phyloP scores from a whole-genome alignment of 2,888 invertebrate species.

The Rhingia campestris region DNA sequence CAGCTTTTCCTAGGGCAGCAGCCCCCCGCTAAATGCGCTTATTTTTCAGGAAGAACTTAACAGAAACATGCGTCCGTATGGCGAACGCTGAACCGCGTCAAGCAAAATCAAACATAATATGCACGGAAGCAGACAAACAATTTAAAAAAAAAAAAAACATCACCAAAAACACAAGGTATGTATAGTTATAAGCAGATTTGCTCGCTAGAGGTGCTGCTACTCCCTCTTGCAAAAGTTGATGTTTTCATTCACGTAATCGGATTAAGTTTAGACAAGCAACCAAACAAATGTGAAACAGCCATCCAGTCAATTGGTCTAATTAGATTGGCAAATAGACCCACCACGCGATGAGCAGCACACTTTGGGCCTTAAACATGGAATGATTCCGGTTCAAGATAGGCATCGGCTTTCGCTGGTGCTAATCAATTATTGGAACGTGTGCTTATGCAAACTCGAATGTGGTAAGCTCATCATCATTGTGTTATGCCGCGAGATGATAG shows the following conservation, averaged over 20 bases:
- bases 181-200: slow-evolving; percentile 63
- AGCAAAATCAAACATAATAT: slow-evolving; percentile 62
- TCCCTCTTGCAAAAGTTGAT: slow-evolving; percentile 33
- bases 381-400: background rate
- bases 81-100: slow-evolving; percentile 40
- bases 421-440: slow-evolving; percentile 5
- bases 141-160: background rate
- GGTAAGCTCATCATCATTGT: slow-evolving; percentile 14
- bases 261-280: slow-evolving; percentile 9
- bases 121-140: slow-evolving; percentile 52
- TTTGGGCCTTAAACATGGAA: background rate
- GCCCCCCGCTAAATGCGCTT: slow-evolving; percentile 23
- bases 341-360: slow-evolving; percentile 2
- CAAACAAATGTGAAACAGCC: slow-evolving; percentile 7
- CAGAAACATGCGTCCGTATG: slow-evolving; percentile 45
- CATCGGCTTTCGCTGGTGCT: slow-evolving; percentile 25
- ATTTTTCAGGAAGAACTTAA: slow-evolving; percentile 46
- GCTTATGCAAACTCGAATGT: slow-evolving; percentile 9
- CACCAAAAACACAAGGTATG: slow-evolving; percentile 48
- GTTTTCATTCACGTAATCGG: slow-evolving; percentile 54
- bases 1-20: slow-evolving; percentile 47
- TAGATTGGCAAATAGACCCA: slow-evolving; percentile 42
- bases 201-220: slow-evolving; percentile 26
- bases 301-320: slow-evolving; percentile 50
- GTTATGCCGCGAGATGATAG: background rate